Percentiles rank a stretch among this genome's conserved stretches.
phyloP scores from a whole-genome alignment of 2,113 vertebrate species.

The Falcunculus frontatus region DNA sequence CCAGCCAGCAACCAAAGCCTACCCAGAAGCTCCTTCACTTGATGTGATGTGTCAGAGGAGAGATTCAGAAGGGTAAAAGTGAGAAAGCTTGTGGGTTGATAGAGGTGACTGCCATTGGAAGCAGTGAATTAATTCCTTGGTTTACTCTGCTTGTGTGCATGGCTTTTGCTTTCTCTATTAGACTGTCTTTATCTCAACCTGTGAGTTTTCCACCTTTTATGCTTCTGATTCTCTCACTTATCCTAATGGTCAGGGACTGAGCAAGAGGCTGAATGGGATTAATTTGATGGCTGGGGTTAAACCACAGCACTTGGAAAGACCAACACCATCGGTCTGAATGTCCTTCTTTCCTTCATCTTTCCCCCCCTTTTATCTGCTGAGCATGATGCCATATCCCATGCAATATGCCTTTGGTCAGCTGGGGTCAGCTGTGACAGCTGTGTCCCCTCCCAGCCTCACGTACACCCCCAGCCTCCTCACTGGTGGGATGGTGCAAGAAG shows the following conservation, averaged over 20 bases:
- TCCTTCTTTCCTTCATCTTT: not conserved
- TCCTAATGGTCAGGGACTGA: not conserved
- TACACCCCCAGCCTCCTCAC: not conserved
- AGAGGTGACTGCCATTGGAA: not conserved
- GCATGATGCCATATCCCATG: too few relatives aligned
- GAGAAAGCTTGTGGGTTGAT: not conserved
- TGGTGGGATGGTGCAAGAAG: not conserved
- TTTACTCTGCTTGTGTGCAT: not conserved
- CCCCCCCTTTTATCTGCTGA: not conserved
- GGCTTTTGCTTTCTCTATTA: not conserved
- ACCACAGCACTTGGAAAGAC: not conserved
- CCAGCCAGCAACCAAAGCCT: not conserved
- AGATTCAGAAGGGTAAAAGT: not conserved
- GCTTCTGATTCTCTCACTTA: not conserved
- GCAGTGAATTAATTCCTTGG: not conserved
- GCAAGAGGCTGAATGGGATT: not conserved
- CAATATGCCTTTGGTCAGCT: not conserved
- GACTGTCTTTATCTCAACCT: not conserved
- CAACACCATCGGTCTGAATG: not conserved
- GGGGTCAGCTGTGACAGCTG: not conserved
- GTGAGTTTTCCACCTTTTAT: not conserved
- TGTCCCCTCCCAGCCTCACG: not conserved
- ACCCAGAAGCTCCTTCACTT: not conserved
- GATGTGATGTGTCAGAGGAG: rapidly evolving
- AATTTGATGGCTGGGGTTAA: not conserved